A percentile compares a stretch with the other conserved stretches of the same genome.
Evolutionary conservation across 2,797 vertebrate species (phyloP).

Genomic region (Myotis pilosus): DNA sequence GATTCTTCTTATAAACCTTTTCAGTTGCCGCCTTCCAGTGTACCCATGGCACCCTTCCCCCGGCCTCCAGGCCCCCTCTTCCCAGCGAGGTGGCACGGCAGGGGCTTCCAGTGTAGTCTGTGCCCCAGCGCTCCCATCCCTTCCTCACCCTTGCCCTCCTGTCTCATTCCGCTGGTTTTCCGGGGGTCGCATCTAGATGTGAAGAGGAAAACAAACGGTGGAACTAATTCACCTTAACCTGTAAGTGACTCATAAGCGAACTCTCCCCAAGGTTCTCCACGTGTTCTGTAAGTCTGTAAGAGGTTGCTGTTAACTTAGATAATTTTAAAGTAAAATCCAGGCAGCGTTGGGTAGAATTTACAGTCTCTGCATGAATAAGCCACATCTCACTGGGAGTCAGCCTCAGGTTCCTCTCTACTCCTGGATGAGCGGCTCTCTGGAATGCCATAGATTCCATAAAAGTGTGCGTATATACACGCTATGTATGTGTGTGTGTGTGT

Average conservation of each 20-base stretch:
- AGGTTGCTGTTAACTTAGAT: slow-evolving; percentile 15
- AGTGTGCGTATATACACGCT: background rate
- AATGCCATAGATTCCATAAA: background rate
- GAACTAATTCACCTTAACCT: slow-evolving; percentile 56
- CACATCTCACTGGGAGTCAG: background rate
- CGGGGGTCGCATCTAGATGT: background rate
- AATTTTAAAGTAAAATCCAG: slow-evolving; percentile 52
- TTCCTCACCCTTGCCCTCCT: background rate
- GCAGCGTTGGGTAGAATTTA: background rate
- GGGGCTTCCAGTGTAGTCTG: background rate
- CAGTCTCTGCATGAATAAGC: background rate
- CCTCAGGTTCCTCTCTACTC: background rate
- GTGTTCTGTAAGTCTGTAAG: slow-evolving; percentile 31
- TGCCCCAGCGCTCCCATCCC: background rate
- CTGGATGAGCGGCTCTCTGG: background rate
- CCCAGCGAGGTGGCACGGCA: background rate
- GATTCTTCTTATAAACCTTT: background rate
- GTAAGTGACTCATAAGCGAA: slow-evolving; percentile 52
- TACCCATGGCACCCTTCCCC: background rate
- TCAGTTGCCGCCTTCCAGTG: background rate
- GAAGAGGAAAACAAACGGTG: slow-evolving; percentile 13
- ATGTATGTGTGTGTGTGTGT: background rate
- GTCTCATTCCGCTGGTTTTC: background rate
- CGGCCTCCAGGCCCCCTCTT: background rate
- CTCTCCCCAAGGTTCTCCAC: slow-evolving; percentile 11